Conservation (phyloP, 1,140 invertebrate species). For the Ips nitidus region DNA sequence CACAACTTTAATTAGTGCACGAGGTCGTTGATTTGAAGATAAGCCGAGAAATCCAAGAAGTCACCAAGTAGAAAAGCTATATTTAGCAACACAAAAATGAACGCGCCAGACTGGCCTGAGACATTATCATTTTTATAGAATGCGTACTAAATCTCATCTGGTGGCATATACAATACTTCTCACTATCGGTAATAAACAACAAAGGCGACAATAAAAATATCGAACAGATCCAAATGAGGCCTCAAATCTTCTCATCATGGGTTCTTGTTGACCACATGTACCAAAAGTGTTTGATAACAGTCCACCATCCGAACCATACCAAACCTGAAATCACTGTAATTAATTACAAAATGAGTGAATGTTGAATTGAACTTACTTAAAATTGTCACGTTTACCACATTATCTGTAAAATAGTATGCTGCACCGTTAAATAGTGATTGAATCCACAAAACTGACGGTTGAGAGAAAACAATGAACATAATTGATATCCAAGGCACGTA, state of each 20-base stretch:
- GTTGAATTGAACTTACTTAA: neutral
- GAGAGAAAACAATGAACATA: no score
- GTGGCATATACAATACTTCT: no score
- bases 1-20: conserved; percentile 18
- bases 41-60: conserved; percentile 12
- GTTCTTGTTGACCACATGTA: no score
- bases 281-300: neutral
- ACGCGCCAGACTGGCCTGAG: conserved; percentile 28
- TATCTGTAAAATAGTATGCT: neutral
- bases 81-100: conserved; percentile 25
- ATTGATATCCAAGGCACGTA: no score
- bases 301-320: neutral
- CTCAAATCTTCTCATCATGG: no score
- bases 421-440: neutral
- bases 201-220: no score
- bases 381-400: neutral
- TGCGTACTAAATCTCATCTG: neutral
- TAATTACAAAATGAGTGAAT: neutral
- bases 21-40: conserved; percentile 28
- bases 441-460: neutral
- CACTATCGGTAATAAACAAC: no score
- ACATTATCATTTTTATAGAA: conserved; percentile 25
- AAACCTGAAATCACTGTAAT: conserved; percentile 6
- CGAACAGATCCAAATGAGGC: no score
- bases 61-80: conserved; percentile 22